A percentile compares a stretch with the other conserved stretches of the same genome.
These are phyloP conservation scores for Lagocephalus sceleratus DNA, from an alignment of 2,797 vertebrate species.

Conservation along the genomic window DNA sequence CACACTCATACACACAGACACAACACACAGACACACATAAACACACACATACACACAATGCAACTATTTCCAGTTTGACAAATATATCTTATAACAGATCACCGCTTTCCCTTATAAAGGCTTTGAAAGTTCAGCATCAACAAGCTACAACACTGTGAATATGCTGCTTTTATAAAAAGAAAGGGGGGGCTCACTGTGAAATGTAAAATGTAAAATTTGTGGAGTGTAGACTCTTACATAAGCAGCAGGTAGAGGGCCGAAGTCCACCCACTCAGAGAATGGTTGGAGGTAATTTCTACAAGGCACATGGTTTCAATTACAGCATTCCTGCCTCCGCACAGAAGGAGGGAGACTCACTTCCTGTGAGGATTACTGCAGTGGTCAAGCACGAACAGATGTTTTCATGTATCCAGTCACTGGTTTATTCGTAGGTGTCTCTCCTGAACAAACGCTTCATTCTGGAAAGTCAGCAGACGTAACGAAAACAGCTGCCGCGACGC, in stretches of 20 bases:
- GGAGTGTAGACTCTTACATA: slow-evolving; percentile 37
- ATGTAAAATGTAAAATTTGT: slow-evolving; percentile 2
- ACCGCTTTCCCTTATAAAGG: slow-evolving; percentile 2
- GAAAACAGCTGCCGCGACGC: slow-evolving; percentile 16
- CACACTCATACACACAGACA: no score
- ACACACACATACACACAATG: no score
- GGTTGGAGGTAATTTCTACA: slow-evolving; percentile 48
- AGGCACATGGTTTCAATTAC: slow-evolving; percentile 78
- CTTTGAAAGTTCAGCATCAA: neutral
- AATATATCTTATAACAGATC: neutral
- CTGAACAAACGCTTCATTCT: slow-evolving; percentile 44
- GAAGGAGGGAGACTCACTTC: slow-evolving; percentile 61
- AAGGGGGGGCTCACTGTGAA: neutral
- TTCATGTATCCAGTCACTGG: slow-evolving; percentile 56
- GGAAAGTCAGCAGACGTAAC: slow-evolving; percentile 42
- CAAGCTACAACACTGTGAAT: neutral
- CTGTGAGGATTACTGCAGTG: slow-evolving; percentile 65
- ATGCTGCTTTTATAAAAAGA: no score
- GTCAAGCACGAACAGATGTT: slow-evolving; percentile 70
- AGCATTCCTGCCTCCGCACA: slow-evolving; percentile 68
- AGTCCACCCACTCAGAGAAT: slow-evolving; percentile 18
- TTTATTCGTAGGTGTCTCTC: slow-evolving; percentile 58
- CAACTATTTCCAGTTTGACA: neutral
- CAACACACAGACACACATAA: no score
- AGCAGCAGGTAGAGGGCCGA: slow-evolving; percentile 34